These are phyloP conservation scores for Hystrix cristata DNA, from an alignment of 2,113 vertebrate species.

Conservation along the genomic window DNA sequence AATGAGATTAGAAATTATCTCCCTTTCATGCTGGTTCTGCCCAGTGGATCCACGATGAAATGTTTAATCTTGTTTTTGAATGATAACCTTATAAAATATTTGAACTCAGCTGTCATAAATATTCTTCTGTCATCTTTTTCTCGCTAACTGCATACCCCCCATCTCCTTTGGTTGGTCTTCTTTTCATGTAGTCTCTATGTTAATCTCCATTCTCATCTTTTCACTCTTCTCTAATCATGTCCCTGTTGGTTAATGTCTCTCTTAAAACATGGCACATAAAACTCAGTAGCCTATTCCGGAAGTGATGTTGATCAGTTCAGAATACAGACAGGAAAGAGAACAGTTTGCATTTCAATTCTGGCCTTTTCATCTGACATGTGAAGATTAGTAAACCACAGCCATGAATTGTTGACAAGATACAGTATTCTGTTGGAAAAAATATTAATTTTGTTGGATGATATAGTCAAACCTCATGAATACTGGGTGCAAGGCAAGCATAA, in stretches of 20 bases:
- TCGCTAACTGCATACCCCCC: background rate
- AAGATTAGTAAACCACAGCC: background rate
- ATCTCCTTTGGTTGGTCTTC: background rate
- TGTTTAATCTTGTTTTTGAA: background rate
- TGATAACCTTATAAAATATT: background rate
- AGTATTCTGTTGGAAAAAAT: background rate
- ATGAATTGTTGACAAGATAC: background rate
- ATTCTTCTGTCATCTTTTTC: background rate
- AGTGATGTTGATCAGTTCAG: background rate
- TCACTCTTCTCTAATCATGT: background rate
- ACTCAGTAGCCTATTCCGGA: background rate
- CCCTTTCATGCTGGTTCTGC: background rate
- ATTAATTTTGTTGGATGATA: background rate
- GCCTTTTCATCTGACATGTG: background rate
- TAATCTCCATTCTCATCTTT: background rate
- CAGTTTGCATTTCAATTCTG: background rate
- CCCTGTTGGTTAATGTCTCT: background rate
- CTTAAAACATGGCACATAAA: background rate
- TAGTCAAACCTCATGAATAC: background rate
- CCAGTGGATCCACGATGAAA: background rate
- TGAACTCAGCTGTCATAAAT: background rate
- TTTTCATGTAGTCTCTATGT: background rate
- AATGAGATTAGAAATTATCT: conserved; percentile 1
- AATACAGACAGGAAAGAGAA: background rate
- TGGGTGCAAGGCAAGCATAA: background rate